Conservation (phyloP, 2,888 invertebrate species). For the Ptilodon capucinus region DNA sequence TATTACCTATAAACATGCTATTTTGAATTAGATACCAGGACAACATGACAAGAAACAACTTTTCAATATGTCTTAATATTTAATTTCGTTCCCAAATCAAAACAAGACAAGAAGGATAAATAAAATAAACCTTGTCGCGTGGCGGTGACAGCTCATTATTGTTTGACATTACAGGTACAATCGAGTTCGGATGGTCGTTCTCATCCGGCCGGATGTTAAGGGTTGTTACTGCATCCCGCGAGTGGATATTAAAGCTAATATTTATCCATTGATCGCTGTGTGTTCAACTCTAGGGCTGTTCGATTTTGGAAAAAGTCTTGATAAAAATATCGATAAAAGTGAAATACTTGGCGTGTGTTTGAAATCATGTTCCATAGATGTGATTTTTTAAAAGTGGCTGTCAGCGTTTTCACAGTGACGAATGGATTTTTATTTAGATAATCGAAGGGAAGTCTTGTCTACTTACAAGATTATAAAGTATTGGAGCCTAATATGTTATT, state of each 20-base stretch:
- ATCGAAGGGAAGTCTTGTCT: no score
- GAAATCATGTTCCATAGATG: no score
- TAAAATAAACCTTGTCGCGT: neutral
- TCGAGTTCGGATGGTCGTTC: neutral
- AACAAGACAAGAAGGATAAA: neutral
- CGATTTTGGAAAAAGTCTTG: neutral
- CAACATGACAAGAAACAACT: neutral
- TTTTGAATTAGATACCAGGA: neutral
- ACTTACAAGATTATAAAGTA: no score
- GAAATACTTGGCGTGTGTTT: neutral
- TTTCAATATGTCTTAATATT: neutral
- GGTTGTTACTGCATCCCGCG: conserved; percentile 2
- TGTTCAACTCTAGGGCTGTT: conserved; percentile 9
- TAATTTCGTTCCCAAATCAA: neutral
- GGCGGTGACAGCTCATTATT: neutral
- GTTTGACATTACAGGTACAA: neutral
- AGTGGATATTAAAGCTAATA: conserved; percentile 54
- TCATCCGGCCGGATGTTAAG: neutral
- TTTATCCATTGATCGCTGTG: conserved; percentile 51
- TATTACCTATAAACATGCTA: no score
- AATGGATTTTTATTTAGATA: no score
- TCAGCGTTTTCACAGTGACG: no score
- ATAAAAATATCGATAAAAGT: neutral
- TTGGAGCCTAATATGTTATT: no score
- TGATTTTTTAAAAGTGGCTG: no score